phyloP scores from a whole-genome alignment of 1,140 invertebrate genomes.

The Diachasmimorpha longicaudata region DNA sequence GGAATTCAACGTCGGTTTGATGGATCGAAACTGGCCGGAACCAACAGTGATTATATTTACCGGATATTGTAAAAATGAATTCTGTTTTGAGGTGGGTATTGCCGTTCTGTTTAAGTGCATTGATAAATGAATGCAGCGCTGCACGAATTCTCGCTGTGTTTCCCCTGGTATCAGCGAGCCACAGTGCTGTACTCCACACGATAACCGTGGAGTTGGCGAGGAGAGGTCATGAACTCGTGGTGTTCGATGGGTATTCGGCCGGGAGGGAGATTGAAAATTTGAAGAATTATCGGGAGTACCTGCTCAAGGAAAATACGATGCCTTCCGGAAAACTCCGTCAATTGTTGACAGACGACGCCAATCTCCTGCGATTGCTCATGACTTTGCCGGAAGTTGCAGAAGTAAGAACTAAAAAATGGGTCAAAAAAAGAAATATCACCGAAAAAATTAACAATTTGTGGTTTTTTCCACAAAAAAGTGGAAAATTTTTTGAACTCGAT shows the following conservation, averaged over 20 bases:
- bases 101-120: neutral
- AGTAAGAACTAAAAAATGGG: neutral
- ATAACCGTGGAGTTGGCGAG: conserved; percentile 37
- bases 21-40: neutral
- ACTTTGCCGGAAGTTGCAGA: neutral
- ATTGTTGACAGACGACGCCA: neutral
- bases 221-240: conserved; percentile 52
- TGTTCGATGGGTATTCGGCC: conserved; percentile 48
- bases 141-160: conserved; percentile 51
- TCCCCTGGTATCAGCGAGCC: conserved; percentile 51
- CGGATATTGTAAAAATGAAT: neutral
- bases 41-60: neutral
- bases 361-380: neutral
- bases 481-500: too few species aligned
- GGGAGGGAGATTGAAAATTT: conserved; percentile 43
- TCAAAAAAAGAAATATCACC: too few species aligned
- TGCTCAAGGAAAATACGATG: conserved; percentile 45
- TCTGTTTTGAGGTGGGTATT: neutral
- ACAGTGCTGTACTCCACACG: conserved; percentile 40
- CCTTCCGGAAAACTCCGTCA: neutral
- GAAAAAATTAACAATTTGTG: too few species aligned
- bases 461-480: too few species aligned
- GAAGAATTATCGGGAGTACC: conserved; percentile 45
- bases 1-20: too few species aligned
- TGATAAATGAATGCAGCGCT: conserved; percentile 29